Conservation (phyloP, 2,113 vertebrate species). For the Riparia riparia region DNA sequence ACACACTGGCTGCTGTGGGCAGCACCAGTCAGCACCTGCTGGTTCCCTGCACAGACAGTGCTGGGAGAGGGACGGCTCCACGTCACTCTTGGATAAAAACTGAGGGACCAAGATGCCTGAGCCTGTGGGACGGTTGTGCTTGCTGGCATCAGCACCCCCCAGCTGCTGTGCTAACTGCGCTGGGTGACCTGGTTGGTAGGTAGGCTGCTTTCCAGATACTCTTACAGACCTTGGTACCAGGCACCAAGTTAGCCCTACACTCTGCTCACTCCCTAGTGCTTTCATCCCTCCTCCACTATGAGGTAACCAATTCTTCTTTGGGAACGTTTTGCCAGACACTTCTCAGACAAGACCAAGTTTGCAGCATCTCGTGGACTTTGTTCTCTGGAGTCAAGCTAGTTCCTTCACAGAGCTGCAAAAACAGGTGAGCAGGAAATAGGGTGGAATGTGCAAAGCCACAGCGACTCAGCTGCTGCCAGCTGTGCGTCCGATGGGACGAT, state of each 20-base stretch:
- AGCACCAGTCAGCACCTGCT: not conserved
- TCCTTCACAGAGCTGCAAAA: not conserved
- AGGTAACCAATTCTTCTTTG: fast-evolving
- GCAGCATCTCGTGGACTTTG: fast-evolving
- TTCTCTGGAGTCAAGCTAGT: not conserved
- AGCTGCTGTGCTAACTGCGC: not conserved
- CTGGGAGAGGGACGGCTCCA: not conserved
- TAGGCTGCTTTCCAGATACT: not conserved
- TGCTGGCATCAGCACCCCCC: not conserved
- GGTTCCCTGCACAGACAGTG: not conserved
- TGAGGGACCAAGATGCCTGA: fast-evolving
- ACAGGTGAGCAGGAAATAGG: not conserved
- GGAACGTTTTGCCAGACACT: not conserved
- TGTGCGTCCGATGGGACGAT: not conserved
- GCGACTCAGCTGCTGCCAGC: not conserved
- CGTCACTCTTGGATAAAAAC: fast-evolving
- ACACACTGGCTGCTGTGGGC: fast-evolving
- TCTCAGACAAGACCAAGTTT: not conserved
- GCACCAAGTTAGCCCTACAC: not conserved
- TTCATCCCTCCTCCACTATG: fast-evolving
- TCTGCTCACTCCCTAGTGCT: not conserved
- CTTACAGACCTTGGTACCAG: not conserved
- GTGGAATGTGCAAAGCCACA: not conserved
- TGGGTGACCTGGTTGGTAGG: not conserved
- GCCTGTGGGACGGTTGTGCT: fast-evolving